These are phyloP conservation scores for Onychomys leucogaster DNA, from an alignment of 2,797 vertebrate genomes.

Conservation along the genomic window DNA sequence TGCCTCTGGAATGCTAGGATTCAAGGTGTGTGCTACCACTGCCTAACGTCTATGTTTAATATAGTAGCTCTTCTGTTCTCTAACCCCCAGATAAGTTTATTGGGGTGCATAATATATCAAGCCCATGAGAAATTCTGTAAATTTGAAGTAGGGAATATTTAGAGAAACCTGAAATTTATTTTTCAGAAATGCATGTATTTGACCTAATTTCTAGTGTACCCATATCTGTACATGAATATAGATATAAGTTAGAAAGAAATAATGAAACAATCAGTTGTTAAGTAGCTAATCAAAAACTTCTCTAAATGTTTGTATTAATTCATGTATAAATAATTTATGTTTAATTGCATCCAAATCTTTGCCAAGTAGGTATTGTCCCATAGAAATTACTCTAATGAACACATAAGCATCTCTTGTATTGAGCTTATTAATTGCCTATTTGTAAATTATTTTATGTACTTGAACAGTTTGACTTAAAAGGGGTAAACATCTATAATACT, in stretches of 20 bases:
- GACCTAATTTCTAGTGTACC: not conserved
- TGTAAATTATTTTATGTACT: slow-evolving; percentile 75
- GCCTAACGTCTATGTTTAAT: too few species aligned
- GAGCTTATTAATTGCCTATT: slow-evolving; percentile 76
- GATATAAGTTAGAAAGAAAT: slow-evolving; percentile 30
- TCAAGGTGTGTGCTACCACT: too few species aligned
- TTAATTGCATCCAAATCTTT: slow-evolving; percentile 69
- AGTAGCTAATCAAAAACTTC: slow-evolving; percentile 61
- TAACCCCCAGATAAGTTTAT: too few species aligned
- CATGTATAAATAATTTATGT: slow-evolving; percentile 59
- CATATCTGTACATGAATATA: not conserved
- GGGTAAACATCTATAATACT: slow-evolving; percentile 73
- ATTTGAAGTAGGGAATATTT: not conserved
- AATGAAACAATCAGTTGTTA: slow-evolving; percentile 45
- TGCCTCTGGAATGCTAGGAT: too few species aligned
- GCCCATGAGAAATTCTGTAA: not conserved
- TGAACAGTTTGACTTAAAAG: slow-evolving; percentile 77
- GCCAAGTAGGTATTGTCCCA: slow-evolving; percentile 55
- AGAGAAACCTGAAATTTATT: slow-evolving; percentile 29
- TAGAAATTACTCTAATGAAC: slow-evolving; percentile 73
- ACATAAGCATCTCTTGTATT: slow-evolving; percentile 69
- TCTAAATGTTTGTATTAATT: slow-evolving; percentile 64
- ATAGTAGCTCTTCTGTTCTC: too few species aligned
- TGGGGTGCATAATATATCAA: too few species aligned
- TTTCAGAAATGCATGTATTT: slow-evolving; percentile 9